Base-by-base conservation (phyloP, 2,113 vertebrate species). In the Plestiodon gilberti region DNA sequence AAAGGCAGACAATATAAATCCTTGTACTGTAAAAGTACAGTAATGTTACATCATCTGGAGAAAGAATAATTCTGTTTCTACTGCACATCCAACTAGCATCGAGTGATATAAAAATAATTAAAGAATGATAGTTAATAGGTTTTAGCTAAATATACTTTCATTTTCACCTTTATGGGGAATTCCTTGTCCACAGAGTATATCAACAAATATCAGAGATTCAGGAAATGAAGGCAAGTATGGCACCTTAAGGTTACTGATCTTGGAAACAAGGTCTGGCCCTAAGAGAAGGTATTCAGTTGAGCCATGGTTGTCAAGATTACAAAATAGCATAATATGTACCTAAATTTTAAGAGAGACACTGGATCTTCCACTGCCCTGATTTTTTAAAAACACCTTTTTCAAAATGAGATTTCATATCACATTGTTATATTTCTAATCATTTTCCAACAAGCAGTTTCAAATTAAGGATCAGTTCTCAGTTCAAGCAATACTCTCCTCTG, bases 311-410 rank as follows among this genome's bases (percentile, higher is more conserved):
- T 91, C 90, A 38, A 91, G 86, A 91, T 89, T 89, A 93, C 83
- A 87, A 90, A 93, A 57, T 76, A 83, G 74, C 88, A 89, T 93
- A 89, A 92, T 55, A 89, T 88, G 85, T 67, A 88, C 82, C 86
- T 91, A 89, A 92, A 55, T 89, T 23, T 92, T 84, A 90, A 79
- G 90, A 94, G 84, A 87, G 89, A 93, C 94, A 88, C 87, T 86
- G 88, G 78, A 22, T 84, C 28, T 82, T 89, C 81, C 81, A 57
- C 59, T 87, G 73, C 28, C 87, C 87, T 61, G 79, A 76, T 59
- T 91, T 43, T 93, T 92, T 86, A 90, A 92, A 35, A 23, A 92
- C 70, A 88, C 57, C 73, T 86, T 88, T 88, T 89, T 86, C 79
- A 90, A 71, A 73, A 71, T 61, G 85, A 88, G 81, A 61, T 88